A percentile compares a stretch with the other conserved stretches of the same genome.
These are phyloP conservation scores for Enteromius thamalakanensis DNA, from an alignment of 2,797 vertebrate species.

Conservation along the genomic window DNA sequence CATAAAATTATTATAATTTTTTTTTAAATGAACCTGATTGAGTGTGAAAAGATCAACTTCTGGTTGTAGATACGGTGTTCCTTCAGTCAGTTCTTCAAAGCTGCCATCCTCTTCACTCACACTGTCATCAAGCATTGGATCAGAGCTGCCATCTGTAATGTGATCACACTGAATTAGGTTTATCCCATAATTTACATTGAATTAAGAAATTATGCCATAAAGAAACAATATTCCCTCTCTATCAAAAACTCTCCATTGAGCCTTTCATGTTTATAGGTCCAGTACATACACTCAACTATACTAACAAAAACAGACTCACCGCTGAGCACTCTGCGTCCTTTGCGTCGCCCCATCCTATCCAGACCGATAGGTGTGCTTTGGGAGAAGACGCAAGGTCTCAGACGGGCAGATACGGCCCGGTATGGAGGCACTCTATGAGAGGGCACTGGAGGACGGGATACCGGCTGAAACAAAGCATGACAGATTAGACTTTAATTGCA, in stretches of 20 bases:
- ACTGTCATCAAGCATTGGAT: conserved; percentile 87
- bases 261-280: background rate
- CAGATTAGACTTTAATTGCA: conserved; percentile 11
- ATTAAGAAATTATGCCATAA: background rate
- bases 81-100: conserved; percentile 89
- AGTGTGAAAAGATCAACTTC: conserved; percentile 91
- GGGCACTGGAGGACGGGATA: conserved; percentile 86
- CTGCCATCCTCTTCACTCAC: conserved; percentile 95
- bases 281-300: background rate
- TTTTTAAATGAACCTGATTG: conserved; percentile 82
- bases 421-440: conserved; percentile 94
- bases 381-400: conserved; percentile 88
- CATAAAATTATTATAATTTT: no score
- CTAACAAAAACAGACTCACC: conserved; percentile 67
- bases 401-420: conserved; percentile 89
- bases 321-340: conserved; percentile 77
- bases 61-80: conserved; percentile 88
- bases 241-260: conserved; percentile 15
- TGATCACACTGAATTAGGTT: background rate
- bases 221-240: background rate
- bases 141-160: conserved; percentile 78
- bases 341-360: conserved; percentile 87
- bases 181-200: background rate
- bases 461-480: conserved; percentile 75
- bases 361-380: conserved; percentile 97